phyloP scores from a whole-genome alignment of 37 sponge, comb jelly and placozoan genomes.

The Beroe forskalii region DNA sequence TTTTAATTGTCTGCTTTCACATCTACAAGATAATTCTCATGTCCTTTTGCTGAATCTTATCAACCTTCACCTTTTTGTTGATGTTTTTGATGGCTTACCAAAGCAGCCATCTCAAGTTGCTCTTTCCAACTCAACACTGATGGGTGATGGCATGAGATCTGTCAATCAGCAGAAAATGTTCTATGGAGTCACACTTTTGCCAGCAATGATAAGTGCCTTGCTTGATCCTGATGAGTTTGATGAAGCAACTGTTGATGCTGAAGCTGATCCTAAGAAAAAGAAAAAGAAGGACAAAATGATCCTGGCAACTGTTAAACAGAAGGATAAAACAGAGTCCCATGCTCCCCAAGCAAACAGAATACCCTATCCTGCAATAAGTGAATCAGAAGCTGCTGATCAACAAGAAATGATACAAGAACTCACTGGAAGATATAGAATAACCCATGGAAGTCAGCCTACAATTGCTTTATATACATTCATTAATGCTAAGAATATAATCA shows the following conservation, averaged over 20 bases:
- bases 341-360: constrained; percentile 32
- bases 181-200: constrained; percentile 13
- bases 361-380: constrained; percentile 29
- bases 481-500: constrained; percentile 9
- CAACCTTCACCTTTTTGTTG: constrained; percentile 60
- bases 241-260: not conserved
- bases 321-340: constrained; percentile 26
- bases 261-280: constrained; percentile 51
- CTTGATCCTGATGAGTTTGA: constrained; percentile 59
- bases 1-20: constrained; percentile 49
- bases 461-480: constrained; percentile 55
- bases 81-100: constrained; percentile 64
- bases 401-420: constrained; percentile 40
- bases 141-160: constrained; percentile 51
- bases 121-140: not conserved
- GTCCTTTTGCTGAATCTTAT: constrained; percentile 34
- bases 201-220: not conserved
- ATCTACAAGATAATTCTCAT: constrained; percentile 61
- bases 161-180: constrained; percentile 58
- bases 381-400: not conserved
- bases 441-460: constrained; percentile 35
- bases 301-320: constrained; percentile 35
- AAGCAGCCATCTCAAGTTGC: constrained; percentile 29
- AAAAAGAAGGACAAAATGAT: constrained; percentile 48
- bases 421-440: constrained; percentile 34